Percentiles rank a stretch among this genome's conserved stretches.
These are phyloP conservation scores for Minunthozetes semirufus DNA, from an alignment of 2,888 invertebrate genomes.

Conservation along the genomic window DNA sequence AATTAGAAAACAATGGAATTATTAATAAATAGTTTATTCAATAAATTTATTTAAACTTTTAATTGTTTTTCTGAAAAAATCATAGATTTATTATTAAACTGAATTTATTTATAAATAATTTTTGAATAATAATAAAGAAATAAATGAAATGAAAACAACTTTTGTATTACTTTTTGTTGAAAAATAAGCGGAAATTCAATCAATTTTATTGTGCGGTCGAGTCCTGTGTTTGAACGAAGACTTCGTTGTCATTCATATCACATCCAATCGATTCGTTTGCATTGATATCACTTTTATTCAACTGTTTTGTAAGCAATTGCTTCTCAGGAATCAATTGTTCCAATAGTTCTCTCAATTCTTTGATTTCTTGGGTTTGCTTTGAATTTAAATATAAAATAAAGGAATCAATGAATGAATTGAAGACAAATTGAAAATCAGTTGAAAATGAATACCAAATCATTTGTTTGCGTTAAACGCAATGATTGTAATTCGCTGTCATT, in stretches of 20 bases:
- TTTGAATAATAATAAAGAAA: too few species aligned
- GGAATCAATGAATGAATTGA: not conserved
- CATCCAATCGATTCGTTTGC: not conserved
- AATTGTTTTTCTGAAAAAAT: too few species aligned
- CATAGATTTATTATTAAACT: too few species aligned
- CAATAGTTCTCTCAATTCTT: not conserved
- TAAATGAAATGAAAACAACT: too few species aligned
- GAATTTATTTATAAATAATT: too few species aligned
- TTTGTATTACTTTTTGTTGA: too few species aligned
- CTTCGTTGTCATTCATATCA: not conserved
- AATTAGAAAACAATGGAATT: too few species aligned
- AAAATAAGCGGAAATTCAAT: too few species aligned
- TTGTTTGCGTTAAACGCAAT: not conserved
- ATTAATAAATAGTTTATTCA: too few species aligned
- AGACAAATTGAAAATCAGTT: not conserved
- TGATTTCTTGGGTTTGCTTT: not conserved
- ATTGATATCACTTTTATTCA: not conserved
- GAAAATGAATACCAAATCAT: slow-evolving; percentile 15
- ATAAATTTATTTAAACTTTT: too few species aligned
- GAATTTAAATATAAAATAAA: not conserved
- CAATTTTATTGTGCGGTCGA: too few species aligned
- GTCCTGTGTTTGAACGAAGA: too few species aligned
- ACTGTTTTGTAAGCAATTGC: not conserved
- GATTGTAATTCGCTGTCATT: not conserved
- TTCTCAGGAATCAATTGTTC: not conserved